These are phyloP conservation scores for Synaphobranchus kaupii DNA, from an alignment of 2,797 vertebrate species.

Conservation along the genomic window DNA sequence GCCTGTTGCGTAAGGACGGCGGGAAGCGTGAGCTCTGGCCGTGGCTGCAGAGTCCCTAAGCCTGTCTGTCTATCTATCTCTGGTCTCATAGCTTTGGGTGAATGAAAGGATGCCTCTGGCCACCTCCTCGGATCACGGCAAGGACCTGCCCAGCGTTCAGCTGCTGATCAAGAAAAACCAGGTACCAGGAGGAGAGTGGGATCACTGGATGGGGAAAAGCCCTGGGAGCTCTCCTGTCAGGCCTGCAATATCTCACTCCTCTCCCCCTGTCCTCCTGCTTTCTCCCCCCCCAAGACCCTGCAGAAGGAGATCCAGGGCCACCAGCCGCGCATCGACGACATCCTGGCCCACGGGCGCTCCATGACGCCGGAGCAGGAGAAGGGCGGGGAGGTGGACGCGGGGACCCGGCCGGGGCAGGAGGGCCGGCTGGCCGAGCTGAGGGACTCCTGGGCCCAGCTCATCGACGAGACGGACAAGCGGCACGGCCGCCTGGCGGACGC, in stretches of 20 bases:
- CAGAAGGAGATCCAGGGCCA: constrained; percentile 96
- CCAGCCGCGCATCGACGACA: constrained; percentile 88
- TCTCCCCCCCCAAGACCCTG: constrained; percentile 76
- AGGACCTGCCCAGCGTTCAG: constrained; percentile 90
- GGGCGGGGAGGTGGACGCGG: constrained; percentile 56
- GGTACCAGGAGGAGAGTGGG: constrained; percentile 59
- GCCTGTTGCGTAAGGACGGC: background rate
- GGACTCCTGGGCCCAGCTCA: constrained; percentile 83
- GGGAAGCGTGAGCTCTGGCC: background rate
- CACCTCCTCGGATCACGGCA: constrained; percentile 86
- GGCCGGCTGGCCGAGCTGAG: constrained; percentile 76
- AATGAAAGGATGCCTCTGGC: constrained; percentile 89
- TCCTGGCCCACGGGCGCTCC: constrained; percentile 71
- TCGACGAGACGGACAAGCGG: constrained; percentile 80
- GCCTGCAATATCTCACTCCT: background rate
- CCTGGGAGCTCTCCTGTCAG: background rate
- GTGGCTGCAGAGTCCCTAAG: background rate
- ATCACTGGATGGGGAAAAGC: background rate
- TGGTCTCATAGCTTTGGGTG: constrained; percentile 83
- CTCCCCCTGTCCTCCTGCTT: background rate
- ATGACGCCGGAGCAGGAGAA: constrained; percentile 67
- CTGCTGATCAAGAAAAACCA: constrained; percentile 95
- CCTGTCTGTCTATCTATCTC: constrained; percentile 15
- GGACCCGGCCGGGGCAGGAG: constrained; percentile 72
- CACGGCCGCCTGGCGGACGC: constrained; percentile 79